Evolutionary conservation across 2,113 vertebrate genomes (phyloP), one percentile per base, ranked within the genome.

Genomic region (Alligator mississippiensis): DNA sequence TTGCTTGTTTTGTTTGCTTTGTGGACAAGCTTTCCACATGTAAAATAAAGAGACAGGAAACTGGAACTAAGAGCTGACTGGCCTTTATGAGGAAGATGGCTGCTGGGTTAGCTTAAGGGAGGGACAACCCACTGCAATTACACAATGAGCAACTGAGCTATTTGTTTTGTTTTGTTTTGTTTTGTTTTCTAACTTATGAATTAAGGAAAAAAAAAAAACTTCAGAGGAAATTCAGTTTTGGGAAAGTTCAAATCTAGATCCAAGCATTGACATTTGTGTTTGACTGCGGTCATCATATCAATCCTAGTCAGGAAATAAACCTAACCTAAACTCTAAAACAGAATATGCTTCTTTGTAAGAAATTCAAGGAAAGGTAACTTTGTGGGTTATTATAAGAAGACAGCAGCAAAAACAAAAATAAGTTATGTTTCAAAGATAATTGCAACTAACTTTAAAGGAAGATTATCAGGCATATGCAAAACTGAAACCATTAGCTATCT

Each of bases 221-320:
- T 34, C 34, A 34, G 34, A 72, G 2, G 1, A 2, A 30, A 60
- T 62, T 80, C 0, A 11, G 17, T 82, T 82, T 16, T 80, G 1
- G 80, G 5, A 55, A 55, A 60, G 62, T 83, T 11, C 72, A 74
- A 80, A 83, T 25, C 15, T 1, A 24, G 66, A 57, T 21, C 2
- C 47, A 63, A 85, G 4, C 24, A 81, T 8, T 70, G 7, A 0
- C 3, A 58, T 64, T 61, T 82, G 6, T 11, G 3, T 38, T 80
- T 54, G 12, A 62, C 14, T 63, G 14, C 61, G 57, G 2, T 22
- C 2, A 75, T 84, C 68, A 30, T 24, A 6, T 1, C 2, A 57
- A 1, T 79, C 84, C 17, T 70, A 3, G 11, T 47, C 4, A 28
- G 21, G 17, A 57, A 90, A 90, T 17, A 9, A 54, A 21, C 9